phyloP scores from a whole-genome alignment of 2,888 invertebrate species.

The Rhagium mordax region DNA sequence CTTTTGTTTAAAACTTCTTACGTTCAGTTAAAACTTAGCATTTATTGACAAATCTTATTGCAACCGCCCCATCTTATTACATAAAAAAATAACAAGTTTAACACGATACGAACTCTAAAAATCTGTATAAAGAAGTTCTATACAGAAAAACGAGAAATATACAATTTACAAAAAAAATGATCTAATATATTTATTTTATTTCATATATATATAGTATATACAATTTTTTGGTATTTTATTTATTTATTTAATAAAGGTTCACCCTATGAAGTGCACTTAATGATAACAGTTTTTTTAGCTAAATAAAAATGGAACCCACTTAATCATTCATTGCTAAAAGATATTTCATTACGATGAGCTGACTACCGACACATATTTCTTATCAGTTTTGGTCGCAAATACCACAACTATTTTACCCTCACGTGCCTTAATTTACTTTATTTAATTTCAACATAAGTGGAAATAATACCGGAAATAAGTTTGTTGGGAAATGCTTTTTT shows the following conservation, averaged over 20 bases:
- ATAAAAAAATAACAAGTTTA: conserved; percentile 43
- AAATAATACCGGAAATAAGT: too few relatives aligned
- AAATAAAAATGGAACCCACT: conserved; percentile 44
- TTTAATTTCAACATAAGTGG: too few relatives aligned
- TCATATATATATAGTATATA: conserved; percentile 54
- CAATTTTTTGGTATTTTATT: conserved; percentile 59
- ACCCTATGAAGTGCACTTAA: conserved; percentile 62
- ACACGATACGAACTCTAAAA: conserved; percentile 36
- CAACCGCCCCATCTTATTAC: conserved; percentile 44
- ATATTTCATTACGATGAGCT: conserved; percentile 8
- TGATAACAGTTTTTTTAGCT: conserved; percentile 48
- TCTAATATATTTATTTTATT: conserved; percentile 47
- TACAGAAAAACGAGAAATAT: conserved; percentile 48
- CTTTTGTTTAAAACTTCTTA: conserved; percentile 1
- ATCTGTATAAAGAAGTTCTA: conserved; percentile 41
- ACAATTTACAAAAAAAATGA: conserved; percentile 55
- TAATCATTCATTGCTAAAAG: conserved; percentile 37
- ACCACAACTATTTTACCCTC: neutral
- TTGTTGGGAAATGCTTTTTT: too few relatives aligned
- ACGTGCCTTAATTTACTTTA: neutral
- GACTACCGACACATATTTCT: neutral
- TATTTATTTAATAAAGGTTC: conserved; percentile 42
- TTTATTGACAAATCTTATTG: conserved; percentile 35
- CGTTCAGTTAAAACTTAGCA: neutral
- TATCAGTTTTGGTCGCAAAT: conserved; percentile 3